Percentiles rank a stretch among this genome's conserved stretches.
Conservation (phyloP, 2,888 invertebrate genomes). For the Heliconius aoede region DNA sequence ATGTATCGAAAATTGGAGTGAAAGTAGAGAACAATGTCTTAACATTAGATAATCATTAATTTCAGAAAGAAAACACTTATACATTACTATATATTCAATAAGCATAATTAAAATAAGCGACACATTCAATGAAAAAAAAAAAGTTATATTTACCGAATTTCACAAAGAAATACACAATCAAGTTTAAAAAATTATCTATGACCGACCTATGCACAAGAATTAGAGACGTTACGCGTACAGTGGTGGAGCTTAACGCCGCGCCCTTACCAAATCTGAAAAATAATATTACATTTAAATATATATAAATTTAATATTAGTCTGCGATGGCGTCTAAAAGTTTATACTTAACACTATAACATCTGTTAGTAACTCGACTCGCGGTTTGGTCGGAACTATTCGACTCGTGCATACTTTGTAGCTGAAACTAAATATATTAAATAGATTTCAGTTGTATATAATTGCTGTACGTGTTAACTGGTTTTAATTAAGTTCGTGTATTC, state of each 20-base stretch:
- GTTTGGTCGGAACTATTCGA: slow-evolving; percentile 12
- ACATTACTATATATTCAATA: no score
- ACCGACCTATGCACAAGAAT: no score
- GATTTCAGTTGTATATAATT: background rate
- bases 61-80: no score
- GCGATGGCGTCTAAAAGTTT: slow-evolving; percentile 7
- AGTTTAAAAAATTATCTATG: no score
- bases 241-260: background rate
- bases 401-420: slow-evolving; percentile 22
- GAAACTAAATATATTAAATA: slow-evolving; percentile 23
- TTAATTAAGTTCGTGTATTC: background rate
- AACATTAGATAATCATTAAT: no score
- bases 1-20: no score
- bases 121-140: no score
- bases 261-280: background rate
- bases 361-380: slow-evolving; percentile 15
- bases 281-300: background rate
- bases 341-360: background rate
- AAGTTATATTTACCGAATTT: no score
- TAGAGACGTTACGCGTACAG: background rate
- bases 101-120: no score
- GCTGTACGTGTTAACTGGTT: background rate
- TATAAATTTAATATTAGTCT: background rate
- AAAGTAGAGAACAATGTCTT: no score
- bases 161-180: no score